Conservation (phyloP, 2,797 vertebrate genomes). For the Halcyon leucocephala region DNA sequence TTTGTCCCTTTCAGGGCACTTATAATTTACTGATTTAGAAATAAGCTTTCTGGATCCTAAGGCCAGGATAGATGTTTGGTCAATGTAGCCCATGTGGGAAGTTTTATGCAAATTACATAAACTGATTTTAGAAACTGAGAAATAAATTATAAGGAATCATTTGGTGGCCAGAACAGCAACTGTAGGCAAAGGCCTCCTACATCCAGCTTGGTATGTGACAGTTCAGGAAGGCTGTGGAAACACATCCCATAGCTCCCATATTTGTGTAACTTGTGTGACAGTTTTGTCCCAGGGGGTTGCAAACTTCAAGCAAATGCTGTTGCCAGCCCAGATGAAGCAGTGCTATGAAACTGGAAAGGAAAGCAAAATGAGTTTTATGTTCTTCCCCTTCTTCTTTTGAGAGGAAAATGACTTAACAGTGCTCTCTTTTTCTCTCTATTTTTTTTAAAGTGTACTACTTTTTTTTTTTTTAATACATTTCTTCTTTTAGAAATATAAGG, state of each 20-base stretch:
- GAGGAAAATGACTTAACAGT: not conserved
- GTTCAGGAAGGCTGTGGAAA: slow-evolving; percentile 13
- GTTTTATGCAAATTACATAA: slow-evolving; percentile 33
- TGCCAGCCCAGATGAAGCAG: not conserved
- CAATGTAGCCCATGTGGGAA: not conserved
- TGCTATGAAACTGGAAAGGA: not conserved
- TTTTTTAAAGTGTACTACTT: too few species aligned
- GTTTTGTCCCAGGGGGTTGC: not conserved
- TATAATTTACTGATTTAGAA: not conserved
- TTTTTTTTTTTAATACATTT: not conserved
- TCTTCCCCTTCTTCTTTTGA: not conserved
- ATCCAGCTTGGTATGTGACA: not conserved
- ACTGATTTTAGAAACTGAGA: not conserved
- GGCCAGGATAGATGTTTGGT: not conserved
- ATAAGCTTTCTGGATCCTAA: not conserved
- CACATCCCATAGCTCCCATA: not conserved
- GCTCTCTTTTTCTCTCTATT: too few species aligned
- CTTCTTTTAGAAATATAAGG: not conserved
- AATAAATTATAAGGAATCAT: not conserved
- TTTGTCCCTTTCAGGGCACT: not conserved
- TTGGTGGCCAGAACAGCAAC: slow-evolving; percentile 41
- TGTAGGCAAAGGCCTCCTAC: slow-evolving; percentile 21
- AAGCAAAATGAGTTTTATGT: not conserved
- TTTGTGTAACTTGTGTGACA: not conserved
- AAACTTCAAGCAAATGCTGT: slow-evolving; percentile 20